Base-by-base conservation (phyloP, 2,888 invertebrate genomes). In the Nymphalis polychloros region DNA sequence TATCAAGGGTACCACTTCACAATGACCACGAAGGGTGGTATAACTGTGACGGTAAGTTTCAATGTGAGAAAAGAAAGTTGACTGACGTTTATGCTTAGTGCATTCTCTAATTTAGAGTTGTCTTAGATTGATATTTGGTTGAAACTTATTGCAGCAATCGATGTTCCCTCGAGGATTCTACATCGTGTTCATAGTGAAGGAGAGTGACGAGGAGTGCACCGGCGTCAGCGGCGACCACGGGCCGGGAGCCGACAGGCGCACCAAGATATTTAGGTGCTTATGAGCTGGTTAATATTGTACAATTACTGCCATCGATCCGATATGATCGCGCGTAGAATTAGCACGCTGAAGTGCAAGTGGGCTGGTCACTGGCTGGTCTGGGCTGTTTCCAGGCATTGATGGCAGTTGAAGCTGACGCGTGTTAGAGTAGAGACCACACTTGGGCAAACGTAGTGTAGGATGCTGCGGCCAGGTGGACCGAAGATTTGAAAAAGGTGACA, bases 1-100 rank as follows among this genome's bases (percentile, higher is more conserved):
- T 97, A 95, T 79, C 94, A 94, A 73, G 97, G 97, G 0, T 94
- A 94, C 75, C 95, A 95, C 83, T 95, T 97, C 82, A 97, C 97
- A 1, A 95, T 97, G 88, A 95, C 94, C 70, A 94, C 88, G 47
- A 94, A 95, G 79, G 97, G 97, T 4, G 96, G 96, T n/a, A 95
- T 97, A 70, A 95, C 95, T 2, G 93, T 97, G 20, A 93, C 94
- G 67, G 97, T 97, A 86, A 93, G 94, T 88, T 65, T 16, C 19
- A 1, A 2, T 52, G 4, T 31, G 27, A 31, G 27, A 4, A 27
- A 27, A 27, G 27, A 27, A 27, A 5, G 27, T 31, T 31, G 27
- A 8, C 13, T 4, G 1, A 48, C 10, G 0, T 23, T 35, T 6
- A 1, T n/a, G 7, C 31, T 16, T 17, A 31, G 27, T 31, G 6